These are phyloP conservation scores for Botrylloides violaceus DNA, from an alignment of 23 tunicate genomes.

Conservation along the genomic window DNA sequence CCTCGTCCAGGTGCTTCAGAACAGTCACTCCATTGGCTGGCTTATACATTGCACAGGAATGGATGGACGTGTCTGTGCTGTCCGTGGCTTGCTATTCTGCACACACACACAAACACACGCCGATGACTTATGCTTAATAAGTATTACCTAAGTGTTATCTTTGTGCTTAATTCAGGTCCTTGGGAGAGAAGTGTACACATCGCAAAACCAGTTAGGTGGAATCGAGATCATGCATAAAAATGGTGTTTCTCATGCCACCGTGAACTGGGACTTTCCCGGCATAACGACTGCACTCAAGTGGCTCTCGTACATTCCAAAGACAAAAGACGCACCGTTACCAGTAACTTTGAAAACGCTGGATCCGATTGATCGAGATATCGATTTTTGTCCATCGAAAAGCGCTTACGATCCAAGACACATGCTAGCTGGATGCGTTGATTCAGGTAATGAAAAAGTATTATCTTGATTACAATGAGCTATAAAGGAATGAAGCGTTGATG, in stretches of 20 bases:
- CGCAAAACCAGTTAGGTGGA: slow-evolving; percentile 97
- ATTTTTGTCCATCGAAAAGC: slow-evolving; percentile 33
- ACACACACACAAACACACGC: too few relatives aligned
- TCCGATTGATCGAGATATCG: slow-evolving; percentile 74
- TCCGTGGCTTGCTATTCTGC: too few relatives aligned
- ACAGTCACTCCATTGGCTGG: too few relatives aligned
- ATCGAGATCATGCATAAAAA: slow-evolving; percentile 94
- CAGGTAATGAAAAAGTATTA: too few relatives aligned
- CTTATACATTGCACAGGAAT: too few relatives aligned
- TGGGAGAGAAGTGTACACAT: slow-evolving; percentile 94
- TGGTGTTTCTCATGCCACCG: slow-evolving; percentile 91
- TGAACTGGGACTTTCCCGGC: slow-evolving; percentile 88
- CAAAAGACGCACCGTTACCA: slow-evolving; percentile 54
- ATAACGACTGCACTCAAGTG: slow-evolving; percentile 69
- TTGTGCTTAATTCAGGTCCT: slow-evolving; percentile 57
- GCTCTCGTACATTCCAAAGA: slow-evolving; percentile 86
- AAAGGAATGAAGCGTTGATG: too few relatives aligned
- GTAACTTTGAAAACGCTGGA: slow-evolving; percentile 48
- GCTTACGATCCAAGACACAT: slow-evolving; percentile 78
- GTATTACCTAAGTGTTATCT: too few relatives aligned
- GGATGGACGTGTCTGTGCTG: too few relatives aligned
- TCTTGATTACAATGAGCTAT: too few relatives aligned
- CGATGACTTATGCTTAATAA: too few relatives aligned
- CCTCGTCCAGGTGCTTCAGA: too few relatives aligned
- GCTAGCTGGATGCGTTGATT: slow-evolving; percentile 55